Evolutionary conservation across 2,113 vertebrate species (phyloP).

Genomic region (Uria aalge): DNA sequence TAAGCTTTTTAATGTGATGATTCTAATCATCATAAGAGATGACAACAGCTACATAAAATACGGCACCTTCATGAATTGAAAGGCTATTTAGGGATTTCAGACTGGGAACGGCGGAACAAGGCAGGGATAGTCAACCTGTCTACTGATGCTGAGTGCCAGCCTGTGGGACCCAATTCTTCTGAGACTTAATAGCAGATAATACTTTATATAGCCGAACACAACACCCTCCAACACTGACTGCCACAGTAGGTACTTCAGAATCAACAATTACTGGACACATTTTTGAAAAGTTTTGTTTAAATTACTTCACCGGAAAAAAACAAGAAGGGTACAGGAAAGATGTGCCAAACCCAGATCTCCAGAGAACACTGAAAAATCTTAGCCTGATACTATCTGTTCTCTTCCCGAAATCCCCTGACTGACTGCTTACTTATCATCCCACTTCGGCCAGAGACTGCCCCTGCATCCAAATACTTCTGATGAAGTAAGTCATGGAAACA

Average conservation of each 20-base stretch:
- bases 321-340: background rate
- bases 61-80: background rate
- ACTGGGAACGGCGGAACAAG: background rate
- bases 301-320: background rate
- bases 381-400: background rate
- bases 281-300: background rate
- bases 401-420: conserved; percentile 34
- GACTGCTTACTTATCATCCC: background rate
- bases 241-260: background rate
- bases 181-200: background rate
- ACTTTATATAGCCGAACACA: background rate
- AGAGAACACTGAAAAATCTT: background rate
- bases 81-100: background rate
- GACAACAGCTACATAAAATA: background rate
- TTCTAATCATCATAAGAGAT: background rate
- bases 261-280: background rate
- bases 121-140: background rate
- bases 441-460: conserved; percentile 1
- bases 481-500: conserved; percentile 42
- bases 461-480: conserved; percentile 19
- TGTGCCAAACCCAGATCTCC: background rate
- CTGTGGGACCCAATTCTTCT: background rate
- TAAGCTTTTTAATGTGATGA: background rate
- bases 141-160: background rate
- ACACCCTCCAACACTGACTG: background rate